These are phyloP conservation scores for Osmoderma eremita DNA, from an alignment of 2,888 invertebrate species.

Conservation along the genomic window DNA sequence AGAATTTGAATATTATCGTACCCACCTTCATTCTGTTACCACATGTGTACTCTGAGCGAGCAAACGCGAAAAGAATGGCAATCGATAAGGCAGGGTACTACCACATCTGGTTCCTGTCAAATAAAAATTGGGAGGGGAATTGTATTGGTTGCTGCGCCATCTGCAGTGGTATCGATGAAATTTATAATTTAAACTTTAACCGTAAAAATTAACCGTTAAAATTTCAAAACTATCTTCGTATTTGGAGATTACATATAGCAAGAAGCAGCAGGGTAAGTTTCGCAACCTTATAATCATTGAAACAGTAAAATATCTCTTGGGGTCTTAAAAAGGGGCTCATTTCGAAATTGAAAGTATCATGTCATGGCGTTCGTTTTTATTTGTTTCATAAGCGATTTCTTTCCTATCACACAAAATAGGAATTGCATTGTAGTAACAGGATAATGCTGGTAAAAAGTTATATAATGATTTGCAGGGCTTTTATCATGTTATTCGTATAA, in stretches of 20 bases:
- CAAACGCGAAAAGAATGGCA: conserved; percentile 30
- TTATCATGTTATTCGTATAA: background rate
- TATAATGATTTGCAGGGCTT: conserved; percentile 1
- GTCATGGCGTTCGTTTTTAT: background rate
- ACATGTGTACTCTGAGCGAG: conserved; percentile 43
- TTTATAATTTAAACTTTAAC: too few species aligned
- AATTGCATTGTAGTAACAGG: conserved; percentile 1
- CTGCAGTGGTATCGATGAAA: conserved; percentile 4
- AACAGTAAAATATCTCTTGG: too few species aligned
- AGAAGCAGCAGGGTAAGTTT: too few species aligned
- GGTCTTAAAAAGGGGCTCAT: background rate
- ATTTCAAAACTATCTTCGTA: too few species aligned
- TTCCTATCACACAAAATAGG: background rate
- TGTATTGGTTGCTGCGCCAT: background rate
- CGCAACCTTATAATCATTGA: too few species aligned
- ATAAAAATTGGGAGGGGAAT: background rate
- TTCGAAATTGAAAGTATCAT: background rate
- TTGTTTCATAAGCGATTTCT: background rate
- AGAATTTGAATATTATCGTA: conserved; percentile 20
- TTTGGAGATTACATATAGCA: too few species aligned
- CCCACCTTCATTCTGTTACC: conserved; percentile 50
- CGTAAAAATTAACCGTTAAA: too few species aligned
- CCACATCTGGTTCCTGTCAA: background rate
- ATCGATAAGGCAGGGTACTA: conserved; percentile 32
- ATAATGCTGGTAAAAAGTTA: conserved; percentile 10